Evolutionary conservation across 2,888 invertebrate genomes (phyloP), one percentile per base, ranked within the genome.

Genomic region (Sarcophaga carnaria): DNA sequence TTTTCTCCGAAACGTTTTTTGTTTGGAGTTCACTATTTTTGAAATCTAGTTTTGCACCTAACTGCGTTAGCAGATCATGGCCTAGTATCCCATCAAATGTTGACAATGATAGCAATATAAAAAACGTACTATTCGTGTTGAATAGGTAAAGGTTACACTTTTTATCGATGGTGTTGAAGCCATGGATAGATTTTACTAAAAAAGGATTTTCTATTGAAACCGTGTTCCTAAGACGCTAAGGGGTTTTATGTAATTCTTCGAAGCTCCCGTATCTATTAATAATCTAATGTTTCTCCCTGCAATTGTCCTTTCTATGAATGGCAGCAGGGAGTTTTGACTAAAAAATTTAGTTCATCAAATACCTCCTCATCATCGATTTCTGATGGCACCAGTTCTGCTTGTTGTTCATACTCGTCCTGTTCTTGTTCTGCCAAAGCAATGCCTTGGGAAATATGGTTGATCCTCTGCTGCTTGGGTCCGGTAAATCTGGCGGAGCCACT

Each of bases 191-290:
- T 22, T 22, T 22, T 22, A 22, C 22, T 22, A 22, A 22, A 22
- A 22, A 22, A 22, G 22, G 22, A 22, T 22, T 75, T 22, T 79
- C 62, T 47, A 85, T 83, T 25, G 84, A 47, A 25, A 78, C n/a
- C 20, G 80, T 54, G 66, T 66, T 27, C 59, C 22, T 75, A 49
- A 86, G 63, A 25, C 76, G 22, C 60, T 72, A 17, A 79, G 20
- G n/a, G 80, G 80, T 67, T 78, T 88, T 12, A 84, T 87, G n/a
- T 84, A 87, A 70, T 80, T 88, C 83, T 87, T 86, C 37, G 85
- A 87, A 14, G 88, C 84, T 11, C 88, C 87, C 22, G 83, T 88
- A 76, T 88, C 88, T 64, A 85, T 63, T 27, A 84, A 74, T 49
- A 88, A 69, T 76, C 74, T 71, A 20, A 86, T 79, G 17, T 27